Base-by-base conservation (phyloP, 2,797 vertebrate genomes). In the Picus viridis region DNA sequence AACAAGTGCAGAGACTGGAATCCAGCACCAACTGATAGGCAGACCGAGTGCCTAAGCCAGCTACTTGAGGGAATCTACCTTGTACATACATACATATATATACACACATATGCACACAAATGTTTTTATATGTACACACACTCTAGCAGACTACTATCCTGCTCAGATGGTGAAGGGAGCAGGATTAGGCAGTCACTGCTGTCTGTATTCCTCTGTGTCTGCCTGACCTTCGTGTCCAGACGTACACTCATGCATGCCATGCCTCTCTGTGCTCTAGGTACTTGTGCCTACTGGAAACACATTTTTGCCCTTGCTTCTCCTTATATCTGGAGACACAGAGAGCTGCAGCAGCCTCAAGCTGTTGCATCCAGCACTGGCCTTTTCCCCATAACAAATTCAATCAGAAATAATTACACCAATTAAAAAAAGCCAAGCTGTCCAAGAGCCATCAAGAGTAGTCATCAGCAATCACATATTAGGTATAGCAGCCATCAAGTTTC, bases 121-220 rank as follows among this genome's bases (percentile, higher is more conserved):
- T 1, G 18, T 1, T 49, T 49, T 49, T 49, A 59, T 0, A 32
- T 0, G 16, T 2, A 73, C 1, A n/a, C 14, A 54, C 11, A 34
- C 6, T 23, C 23, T 26, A 64, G 36, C n/a, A 59, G 70, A 63
- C n/a, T 51, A 76, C 13, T 16, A 47, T 58, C 49, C 54, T 57
- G 54, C 19, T 89, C n/a, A 53, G 14, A 30, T 0, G 56, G 22
- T 15, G 30, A 88, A 17, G 12, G 47, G 24, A 86, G 23, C 24
- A 32, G n/a, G 16, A 47, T 43, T 32, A 53, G 29, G 70, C 43
- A 63, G 61, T 51, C 1, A 3, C 53, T 62, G n/a, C 57, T 79
- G 32, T 7, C 34, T 36, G 32, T 65, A 39, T 47, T 63, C 36
- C 53, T 58, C 39, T 19, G 10, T 19, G 24, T 51, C 71, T 62